These are phyloP conservation scores for Melanostoma scalare DNA, from an alignment of 2,888 invertebrate species.

Conservation along the genomic window DNA sequence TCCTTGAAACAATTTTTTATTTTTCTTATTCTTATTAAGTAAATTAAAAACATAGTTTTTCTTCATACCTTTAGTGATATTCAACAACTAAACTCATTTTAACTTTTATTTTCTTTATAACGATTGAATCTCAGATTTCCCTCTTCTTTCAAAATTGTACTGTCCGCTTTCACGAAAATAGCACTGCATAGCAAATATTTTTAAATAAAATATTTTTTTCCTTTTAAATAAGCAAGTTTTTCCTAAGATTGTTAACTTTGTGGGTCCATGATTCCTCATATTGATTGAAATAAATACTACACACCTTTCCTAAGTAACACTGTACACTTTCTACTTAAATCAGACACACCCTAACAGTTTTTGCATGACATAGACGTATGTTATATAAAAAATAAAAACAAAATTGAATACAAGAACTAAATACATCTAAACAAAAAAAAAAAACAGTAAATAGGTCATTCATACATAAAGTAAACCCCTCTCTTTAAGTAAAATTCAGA, in stretches of 20 bases:
- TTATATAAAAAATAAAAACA: conserved; percentile 15
- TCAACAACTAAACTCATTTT: no score
- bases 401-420: conserved; percentile 10
- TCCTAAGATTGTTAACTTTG: background rate
- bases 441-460: conserved; percentile 12
- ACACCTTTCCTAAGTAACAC: no score
- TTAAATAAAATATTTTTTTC: background rate
- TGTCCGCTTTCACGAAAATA: background rate
- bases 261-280: no score
- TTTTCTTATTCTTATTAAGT: conserved; percentile 15
- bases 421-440: conserved; percentile 25
- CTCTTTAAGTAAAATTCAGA: conserved; percentile 31
- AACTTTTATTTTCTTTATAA: no score
- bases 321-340: background rate
- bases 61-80: no score
- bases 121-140: background rate
- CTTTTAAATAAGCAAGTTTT: background rate
- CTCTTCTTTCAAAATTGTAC: background rate
- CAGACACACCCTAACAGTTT: conserved; percentile 27
- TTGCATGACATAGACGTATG: conserved; percentile 53
- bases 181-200: background rate
- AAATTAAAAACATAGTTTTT: no score
- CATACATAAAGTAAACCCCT: background rate
- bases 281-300: no score
- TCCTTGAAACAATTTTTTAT: background rate